Conservation (phyloP, 2,888 invertebrate genomes). For the Luperina nickerlii region DNA sequence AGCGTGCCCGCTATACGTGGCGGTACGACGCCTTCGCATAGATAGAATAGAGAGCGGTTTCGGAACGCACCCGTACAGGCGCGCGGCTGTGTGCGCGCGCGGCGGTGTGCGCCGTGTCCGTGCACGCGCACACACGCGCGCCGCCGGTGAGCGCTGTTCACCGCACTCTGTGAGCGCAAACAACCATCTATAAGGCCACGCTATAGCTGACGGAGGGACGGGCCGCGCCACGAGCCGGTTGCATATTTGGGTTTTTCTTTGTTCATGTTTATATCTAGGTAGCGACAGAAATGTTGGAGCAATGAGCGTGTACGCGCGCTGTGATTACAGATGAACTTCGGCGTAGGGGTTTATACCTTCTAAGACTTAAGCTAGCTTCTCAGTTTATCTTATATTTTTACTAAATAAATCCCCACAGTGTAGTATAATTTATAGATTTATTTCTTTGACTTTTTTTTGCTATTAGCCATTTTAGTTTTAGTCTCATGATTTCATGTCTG, state of each 20-base stretch:
- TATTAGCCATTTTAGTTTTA: background rate
- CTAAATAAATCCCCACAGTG: background rate
- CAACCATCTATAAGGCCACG: constrained; percentile 91
- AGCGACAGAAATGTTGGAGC: constrained; percentile 44
- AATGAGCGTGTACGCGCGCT: constrained; percentile 17
- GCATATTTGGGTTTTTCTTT: constrained; percentile 73
- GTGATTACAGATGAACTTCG: background rate
- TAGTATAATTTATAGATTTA: background rate
- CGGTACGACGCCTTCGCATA: constrained; percentile 90
- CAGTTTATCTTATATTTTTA: background rate
- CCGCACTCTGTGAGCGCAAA: constrained; percentile 91
- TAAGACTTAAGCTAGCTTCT: background rate
- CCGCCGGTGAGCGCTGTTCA: constrained; percentile 90
- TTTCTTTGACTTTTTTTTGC: background rate
- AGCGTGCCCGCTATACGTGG: constrained; percentile 90
- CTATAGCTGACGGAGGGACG: constrained; percentile 90
- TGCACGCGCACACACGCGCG: constrained; percentile 83
- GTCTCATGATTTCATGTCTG: background rate
- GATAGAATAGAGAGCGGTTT: constrained; percentile 91
- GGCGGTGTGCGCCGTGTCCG: constrained; percentile 76
- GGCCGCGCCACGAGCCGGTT: constrained; percentile 83
- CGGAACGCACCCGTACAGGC: constrained; percentile 88
- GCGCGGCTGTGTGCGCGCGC: constrained; percentile 74
- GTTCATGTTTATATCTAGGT: constrained; percentile 64
- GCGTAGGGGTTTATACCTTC: background rate